Percentiles rank a stretch among this genome's conserved stretches.
Evolutionary conservation across 2,113 vertebrate genomes (phyloP).

Genomic region (Delphinapterus leucas): DNA sequence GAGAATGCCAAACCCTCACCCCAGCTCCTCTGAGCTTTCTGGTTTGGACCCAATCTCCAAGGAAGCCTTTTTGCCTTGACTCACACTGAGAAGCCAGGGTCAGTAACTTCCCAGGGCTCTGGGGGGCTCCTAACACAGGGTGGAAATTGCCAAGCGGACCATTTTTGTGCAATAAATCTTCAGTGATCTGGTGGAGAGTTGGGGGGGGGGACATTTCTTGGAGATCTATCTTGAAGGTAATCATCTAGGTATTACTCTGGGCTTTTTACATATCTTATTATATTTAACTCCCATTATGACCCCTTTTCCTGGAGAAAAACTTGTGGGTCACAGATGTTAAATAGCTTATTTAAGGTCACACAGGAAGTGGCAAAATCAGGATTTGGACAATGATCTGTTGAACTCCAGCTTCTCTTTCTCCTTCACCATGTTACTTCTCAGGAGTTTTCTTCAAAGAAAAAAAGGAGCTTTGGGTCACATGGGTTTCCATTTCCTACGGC

Average conservation of each 20-base stretch:
- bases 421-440: not conserved
- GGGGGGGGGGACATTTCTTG: not conserved
- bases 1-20: not conserved
- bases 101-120: not conserved
- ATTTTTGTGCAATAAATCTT: not conserved
- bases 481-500: not conserved
- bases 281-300: not conserved
- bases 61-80: not conserved
- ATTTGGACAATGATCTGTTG: not conserved
- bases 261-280: not conserved
- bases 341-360: not conserved
- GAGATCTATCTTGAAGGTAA: not conserved
- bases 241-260: not conserved
- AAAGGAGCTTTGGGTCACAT: not conserved
- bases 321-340: not conserved
- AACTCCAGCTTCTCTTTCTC: not conserved
- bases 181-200: not conserved
- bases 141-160: not conserved
- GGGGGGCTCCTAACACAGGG: not conserved
- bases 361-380: constrained; percentile 3
- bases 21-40: not conserved
- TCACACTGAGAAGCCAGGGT: not conserved
- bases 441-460: not conserved
- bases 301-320: not conserved
- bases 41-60: not conserved